Conservation (phyloP, 92 coral and sea anemone genomes). For the Phenganax stokvisi region DNA sequence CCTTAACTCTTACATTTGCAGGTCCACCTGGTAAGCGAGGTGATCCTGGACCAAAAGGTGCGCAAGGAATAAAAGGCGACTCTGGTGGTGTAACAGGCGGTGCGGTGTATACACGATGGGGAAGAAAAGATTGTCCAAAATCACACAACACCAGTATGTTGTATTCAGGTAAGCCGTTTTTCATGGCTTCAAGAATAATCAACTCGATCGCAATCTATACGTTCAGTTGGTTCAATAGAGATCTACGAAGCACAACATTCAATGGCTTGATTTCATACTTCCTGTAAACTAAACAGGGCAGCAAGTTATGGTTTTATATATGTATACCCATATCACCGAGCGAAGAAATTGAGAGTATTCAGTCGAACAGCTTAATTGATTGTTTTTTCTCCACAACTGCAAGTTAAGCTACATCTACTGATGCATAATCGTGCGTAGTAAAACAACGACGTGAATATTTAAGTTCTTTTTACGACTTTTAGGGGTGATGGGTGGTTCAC, state of each 20-base stretch:
- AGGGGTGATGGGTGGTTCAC: constrained; percentile 45
- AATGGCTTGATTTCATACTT: too few species aligned
- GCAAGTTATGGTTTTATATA: too few species aligned
- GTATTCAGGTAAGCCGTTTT: constrained; percentile 16
- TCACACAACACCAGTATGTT: constrained; percentile 3
- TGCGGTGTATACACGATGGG: constrained; percentile 55
- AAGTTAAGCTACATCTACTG: too few species aligned
- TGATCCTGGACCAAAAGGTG: constrained; percentile 15
- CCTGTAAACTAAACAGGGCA: too few species aligned
- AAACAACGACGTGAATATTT: neutral
- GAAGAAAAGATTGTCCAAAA: constrained; percentile 50
- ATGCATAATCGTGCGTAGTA: neutral
- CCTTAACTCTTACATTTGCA: neutral
- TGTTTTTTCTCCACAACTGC: too few species aligned
- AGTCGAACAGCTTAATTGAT: too few species aligned
- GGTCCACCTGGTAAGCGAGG: constrained; percentile 22
- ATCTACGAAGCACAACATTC: too few species aligned
- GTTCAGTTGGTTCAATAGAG: neutral
- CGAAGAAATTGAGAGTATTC: too few species aligned
- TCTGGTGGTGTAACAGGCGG: constrained; percentile 44
- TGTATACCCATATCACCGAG: too few species aligned
- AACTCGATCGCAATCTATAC: neutral
- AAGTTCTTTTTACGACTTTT: neutral
- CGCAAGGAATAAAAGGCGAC: constrained; percentile 27
- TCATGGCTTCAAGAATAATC: neutral